phyloP scores from a whole-genome alignment of 2,797 vertebrate genomes.

The Vespertilio murinus region DNA sequence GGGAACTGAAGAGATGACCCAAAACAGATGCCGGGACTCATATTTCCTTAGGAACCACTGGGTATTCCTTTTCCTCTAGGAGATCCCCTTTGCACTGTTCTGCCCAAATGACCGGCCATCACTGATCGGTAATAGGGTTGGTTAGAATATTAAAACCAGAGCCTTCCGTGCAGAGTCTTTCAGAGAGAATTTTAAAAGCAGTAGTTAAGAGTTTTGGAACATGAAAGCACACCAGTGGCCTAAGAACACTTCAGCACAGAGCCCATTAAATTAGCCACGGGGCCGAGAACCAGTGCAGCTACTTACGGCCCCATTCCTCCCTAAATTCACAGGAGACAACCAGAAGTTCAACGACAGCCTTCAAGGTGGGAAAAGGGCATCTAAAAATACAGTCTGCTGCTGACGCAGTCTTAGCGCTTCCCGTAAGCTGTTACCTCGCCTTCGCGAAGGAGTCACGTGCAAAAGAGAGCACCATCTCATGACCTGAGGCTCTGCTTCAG shows the following conservation, averaged over 20 bases:
- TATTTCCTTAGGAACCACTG: background rate
- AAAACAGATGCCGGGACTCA: background rate
- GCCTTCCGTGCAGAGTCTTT: background rate
- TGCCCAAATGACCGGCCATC: background rate
- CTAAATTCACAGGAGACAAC: constrained; percentile 18
- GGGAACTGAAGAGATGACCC: background rate
- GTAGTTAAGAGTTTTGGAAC: background rate
- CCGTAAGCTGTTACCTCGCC: constrained; percentile 27
- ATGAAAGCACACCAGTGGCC: background rate
- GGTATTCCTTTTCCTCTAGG: background rate
- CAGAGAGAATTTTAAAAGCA: background rate
- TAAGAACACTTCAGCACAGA: background rate
- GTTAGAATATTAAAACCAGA: background rate
- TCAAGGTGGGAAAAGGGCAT: background rate
- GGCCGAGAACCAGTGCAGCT: background rate
- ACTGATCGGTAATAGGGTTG: background rate
- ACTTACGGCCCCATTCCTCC: background rate
- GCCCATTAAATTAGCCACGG: background rate
- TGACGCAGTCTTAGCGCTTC: constrained; percentile 56
- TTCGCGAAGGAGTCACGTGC: constrained; percentile 37
- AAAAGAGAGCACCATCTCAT: background rate
- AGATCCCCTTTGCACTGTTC: background rate
- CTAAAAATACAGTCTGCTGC: constrained; percentile 63
- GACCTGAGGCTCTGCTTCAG: background rate
- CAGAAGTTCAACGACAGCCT: constrained; percentile 40